These are phyloP conservation scores for Sciurus niger DNA, from an alignment of 2,113 vertebrate genomes.

Conservation along the genomic window DNA sequence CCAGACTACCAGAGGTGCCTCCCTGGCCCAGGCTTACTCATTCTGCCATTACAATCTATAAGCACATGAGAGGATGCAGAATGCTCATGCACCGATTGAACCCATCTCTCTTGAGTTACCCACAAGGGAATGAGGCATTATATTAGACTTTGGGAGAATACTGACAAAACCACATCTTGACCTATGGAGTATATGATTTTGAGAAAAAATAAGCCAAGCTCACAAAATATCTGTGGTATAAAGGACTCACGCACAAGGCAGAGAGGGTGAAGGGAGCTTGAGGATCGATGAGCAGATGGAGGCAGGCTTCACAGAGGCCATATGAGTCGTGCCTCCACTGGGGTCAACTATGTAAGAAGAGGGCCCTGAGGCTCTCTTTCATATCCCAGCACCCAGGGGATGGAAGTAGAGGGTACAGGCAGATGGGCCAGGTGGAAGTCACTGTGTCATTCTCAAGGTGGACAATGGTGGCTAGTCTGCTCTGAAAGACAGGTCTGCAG, in stretches of 20 bases:
- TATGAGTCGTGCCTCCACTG: too few relatives aligned
- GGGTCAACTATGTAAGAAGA: neutral
- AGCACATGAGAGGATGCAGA: neutral
- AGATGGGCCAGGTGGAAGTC: neutral
- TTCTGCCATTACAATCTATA: neutral
- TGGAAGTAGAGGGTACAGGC: neutral
- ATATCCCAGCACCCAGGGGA: neutral
- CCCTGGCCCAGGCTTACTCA: neutral
- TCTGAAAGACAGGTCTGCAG: neutral
- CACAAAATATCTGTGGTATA: neutral
- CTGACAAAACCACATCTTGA: neutral
- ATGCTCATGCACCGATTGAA: neutral
- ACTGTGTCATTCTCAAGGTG: neutral
- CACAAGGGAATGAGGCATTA: neutral
- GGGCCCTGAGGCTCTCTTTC: neutral
- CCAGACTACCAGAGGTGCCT: neutral
- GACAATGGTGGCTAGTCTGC: neutral
- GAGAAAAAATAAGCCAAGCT: slow-evolving; percentile 32
- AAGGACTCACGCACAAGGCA: neutral
- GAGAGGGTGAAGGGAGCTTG: neutral
- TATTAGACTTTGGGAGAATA: neutral
- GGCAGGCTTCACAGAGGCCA: neutral
- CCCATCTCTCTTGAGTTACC: neutral
- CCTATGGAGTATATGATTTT: neutral
- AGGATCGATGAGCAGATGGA: neutral